Conservation (phyloP, 2,113 vertebrate species). For the Lutjanus erythropterus region DNA sequence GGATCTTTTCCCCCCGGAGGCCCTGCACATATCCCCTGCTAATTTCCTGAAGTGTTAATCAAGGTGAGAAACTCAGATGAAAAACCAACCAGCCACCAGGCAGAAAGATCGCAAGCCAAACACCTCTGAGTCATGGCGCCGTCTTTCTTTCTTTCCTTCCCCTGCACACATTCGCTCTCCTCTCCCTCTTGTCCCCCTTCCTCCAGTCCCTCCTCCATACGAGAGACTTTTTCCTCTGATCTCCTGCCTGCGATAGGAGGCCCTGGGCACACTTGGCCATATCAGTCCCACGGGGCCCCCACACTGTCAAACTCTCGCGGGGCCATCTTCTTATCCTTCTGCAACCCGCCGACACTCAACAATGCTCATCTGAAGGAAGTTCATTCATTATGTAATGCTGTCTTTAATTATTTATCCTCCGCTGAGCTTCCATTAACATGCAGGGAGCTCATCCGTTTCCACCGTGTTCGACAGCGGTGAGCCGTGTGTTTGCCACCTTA, state of each 20-base stretch:
- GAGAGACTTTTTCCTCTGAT: conserved; percentile 56
- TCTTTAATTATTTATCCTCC: conserved; percentile 69
- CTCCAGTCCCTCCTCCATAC: conserved; percentile 38
- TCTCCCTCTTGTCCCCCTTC: conserved; percentile 21
- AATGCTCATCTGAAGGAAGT: conserved; percentile 64
- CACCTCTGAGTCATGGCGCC: conserved; percentile 13
- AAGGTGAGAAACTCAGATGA: conserved; percentile 44
- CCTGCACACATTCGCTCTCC: background rate
- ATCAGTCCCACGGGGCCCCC: conserved; percentile 18
- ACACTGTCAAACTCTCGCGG: conserved; percentile 35
- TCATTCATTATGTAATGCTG: conserved; percentile 76
- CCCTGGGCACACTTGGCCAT: conserved; percentile 51
- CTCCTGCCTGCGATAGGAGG: conserved; percentile 54
- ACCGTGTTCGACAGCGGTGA: conserved; percentile 37
- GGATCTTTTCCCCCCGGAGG: conserved; percentile 9
- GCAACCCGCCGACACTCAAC: conserved; percentile 43
- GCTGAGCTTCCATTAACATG: conserved; percentile 56
- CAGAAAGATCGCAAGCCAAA: conserved; percentile 38
- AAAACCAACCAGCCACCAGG: conserved; percentile 49
- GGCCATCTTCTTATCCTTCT: conserved; percentile 50
- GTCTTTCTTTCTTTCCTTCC: conserved; percentile 10
- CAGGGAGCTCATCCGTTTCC: conserved; percentile 42
- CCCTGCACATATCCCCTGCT: conserved; percentile 25
- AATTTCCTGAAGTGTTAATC: conserved; percentile 62
- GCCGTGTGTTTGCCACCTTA: conserved; percentile 50